Evolutionary conservation across 2,888 invertebrate genomes (phyloP), one percentile per base, ranked within the genome.

Genomic region (Dasypolia templi): DNA sequence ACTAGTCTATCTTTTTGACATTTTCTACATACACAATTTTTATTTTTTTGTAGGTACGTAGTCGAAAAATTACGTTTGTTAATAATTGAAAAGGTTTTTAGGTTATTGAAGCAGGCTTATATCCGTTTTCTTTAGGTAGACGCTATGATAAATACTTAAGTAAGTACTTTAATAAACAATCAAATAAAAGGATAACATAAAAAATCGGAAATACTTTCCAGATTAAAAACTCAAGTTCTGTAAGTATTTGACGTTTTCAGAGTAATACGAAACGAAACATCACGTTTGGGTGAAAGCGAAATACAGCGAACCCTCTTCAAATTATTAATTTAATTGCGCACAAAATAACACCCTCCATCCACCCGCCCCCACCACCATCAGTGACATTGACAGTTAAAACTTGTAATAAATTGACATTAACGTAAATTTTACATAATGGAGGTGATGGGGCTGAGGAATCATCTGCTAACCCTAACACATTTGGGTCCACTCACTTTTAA

Each of bases 241-340:
- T 17, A 44, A 32, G 26, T 44, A 55, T 71, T 72, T 1, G 0
- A 17, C 2, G 2, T 29, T 56, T 74, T 39, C 29, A 29, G 22
- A 22, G 22, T 39, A 29, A 35, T 39, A 35, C 7, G 26, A 44
- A 73, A 73, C 44, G 6, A 73, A 46, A 72, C 32, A 35, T 26
- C 53, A 17, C 6, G 0, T 72, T 35, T 35, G 22, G 5, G 4
- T 19, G 14, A 72, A 71, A 29, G 9, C 0, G 3, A n/a, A 74
- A 74, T 46, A 46, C 46, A 9, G 6, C 9, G 19, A 56, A 74
- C 56, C 29, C 19, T 56, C 19, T 29, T 19, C 42, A 67, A 29
- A n/a, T 61, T 9, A 22, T 61, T 73, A 19, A 72, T 53, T 39
- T 29, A 74, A 56, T 46, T 56, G 12, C 19, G 32, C 6, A 56